Evolutionary conservation across 2,113 vertebrate species (phyloP).

Genomic region (Damaliscus lunatus): DNA sequence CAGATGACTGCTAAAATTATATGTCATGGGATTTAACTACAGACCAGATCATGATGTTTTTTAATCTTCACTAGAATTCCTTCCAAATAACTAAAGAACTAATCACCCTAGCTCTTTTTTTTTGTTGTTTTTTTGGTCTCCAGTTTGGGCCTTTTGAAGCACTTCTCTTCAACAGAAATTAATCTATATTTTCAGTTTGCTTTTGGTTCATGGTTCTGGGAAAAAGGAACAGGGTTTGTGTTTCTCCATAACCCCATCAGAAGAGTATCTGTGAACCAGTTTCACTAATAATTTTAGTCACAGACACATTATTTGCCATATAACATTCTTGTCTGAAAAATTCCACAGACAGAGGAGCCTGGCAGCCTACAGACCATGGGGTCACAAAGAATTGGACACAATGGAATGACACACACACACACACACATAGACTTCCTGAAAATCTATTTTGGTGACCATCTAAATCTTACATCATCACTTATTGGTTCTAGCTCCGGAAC

Average conservation of each 20-base stretch:
- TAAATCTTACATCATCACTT: neutral
- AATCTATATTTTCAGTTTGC: neutral
- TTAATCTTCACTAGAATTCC: constrained; percentile 61
- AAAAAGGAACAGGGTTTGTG: neutral
- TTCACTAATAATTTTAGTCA: neutral
- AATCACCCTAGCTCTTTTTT: neutral
- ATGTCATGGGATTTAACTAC: constrained; percentile 43
- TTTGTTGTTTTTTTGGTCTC: neutral
- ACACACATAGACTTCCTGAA: neutral
- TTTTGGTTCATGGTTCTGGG: neutral
- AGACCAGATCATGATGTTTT: constrained; percentile 21
- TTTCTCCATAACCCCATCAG: neutral
- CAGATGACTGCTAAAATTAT: constrained; percentile 53
- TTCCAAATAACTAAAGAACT: constrained; percentile 49
- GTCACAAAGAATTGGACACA: neutral
- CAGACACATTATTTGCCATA: neutral
- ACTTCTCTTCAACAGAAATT: neutral
- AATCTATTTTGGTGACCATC: neutral
- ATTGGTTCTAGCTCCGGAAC: neutral
- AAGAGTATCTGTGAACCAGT: neutral
- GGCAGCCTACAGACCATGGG: neutral
- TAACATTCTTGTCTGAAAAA: neutral
- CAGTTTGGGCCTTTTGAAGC: neutral
- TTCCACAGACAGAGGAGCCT: neutral
- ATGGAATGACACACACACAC: neutral